phyloP scores from a whole-genome alignment of 2,113 vertebrate genomes.

The Galeopterus variegatus region DNA sequence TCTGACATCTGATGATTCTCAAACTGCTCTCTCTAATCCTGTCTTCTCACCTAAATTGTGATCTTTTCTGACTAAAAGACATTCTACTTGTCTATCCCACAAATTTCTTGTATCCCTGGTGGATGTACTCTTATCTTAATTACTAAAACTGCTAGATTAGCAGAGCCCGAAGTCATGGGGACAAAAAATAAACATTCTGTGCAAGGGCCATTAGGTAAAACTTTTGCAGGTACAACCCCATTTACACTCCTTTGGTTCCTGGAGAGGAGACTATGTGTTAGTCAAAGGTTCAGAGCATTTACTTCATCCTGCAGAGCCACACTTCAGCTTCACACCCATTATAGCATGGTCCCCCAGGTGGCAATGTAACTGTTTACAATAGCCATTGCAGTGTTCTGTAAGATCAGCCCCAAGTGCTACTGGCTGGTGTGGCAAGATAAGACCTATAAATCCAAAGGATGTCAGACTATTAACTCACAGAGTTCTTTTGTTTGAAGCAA shows the following conservation, averaged over 20 bases:
- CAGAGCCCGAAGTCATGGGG: background rate
- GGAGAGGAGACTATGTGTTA: background rate
- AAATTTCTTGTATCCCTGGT: background rate
- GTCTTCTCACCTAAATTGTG: background rate
- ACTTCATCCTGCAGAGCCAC: background rate
- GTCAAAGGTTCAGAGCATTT: background rate
- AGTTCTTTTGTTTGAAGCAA: background rate
- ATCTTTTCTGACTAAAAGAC: background rate
- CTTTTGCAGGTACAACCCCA: background rate
- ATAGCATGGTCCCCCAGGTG: background rate
- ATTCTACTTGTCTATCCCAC: background rate
- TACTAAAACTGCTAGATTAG: background rate
- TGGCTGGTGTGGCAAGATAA: background rate
- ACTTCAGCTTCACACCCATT: background rate
- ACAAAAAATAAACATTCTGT: constrained; percentile 7
- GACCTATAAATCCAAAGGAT: background rate
- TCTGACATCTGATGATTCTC: background rate
- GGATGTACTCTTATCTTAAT: background rate
- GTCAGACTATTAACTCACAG: background rate
- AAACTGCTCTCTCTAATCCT: background rate
- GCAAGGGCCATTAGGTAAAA: background rate
- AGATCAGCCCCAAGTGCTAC: background rate
- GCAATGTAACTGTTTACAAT: background rate
- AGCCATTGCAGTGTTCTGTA: background rate
- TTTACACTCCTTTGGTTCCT: background rate